Percentiles rank a stretch among this genome's conserved stretches.
Conservation (phyloP, 1,140 invertebrate species). For the Pissodes strobi region DNA sequence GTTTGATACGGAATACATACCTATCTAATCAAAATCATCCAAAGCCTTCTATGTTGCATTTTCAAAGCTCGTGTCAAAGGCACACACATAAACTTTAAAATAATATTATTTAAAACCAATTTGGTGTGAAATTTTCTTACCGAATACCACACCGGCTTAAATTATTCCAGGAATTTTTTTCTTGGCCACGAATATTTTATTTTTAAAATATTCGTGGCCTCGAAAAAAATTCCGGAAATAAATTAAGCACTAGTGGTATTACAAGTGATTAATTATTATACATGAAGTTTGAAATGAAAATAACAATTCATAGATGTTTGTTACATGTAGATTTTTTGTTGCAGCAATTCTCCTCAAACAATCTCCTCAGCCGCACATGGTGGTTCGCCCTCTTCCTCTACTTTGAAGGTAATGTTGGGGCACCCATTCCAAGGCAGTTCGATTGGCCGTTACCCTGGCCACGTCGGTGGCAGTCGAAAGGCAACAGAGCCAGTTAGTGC, state of each 20-base stretch:
- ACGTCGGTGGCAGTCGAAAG: slow-evolving; percentile 66
- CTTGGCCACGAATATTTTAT: background rate
- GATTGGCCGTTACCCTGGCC: slow-evolving; percentile 87
- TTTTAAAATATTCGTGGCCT: too few species aligned
- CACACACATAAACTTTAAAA: too few species aligned
- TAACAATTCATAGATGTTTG: background rate
- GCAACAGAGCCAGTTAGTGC: slow-evolving; percentile 53
- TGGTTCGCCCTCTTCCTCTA: slow-evolving; percentile 84
- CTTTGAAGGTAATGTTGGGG: slow-evolving; percentile 83
- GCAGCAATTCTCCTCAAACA: slow-evolving; percentile 54
- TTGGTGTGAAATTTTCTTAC: too few species aligned
- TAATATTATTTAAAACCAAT: too few species aligned
- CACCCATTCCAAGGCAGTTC: slow-evolving; percentile 77
- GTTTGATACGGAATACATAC: too few species aligned
- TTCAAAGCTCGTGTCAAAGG: too few species aligned
- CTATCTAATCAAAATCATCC: too few species aligned
- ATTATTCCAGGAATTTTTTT: too few species aligned
- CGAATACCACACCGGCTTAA: too few species aligned
- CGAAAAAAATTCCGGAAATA: too few species aligned
- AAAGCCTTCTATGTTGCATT: too few species aligned
- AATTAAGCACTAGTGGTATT: too few species aligned
- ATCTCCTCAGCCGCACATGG: slow-evolving; percentile 67
- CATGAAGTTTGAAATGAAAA: background rate
- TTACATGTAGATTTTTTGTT: slow-evolving; percentile 40
- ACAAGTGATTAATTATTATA: background rate